These are phyloP conservation scores for Wiebesia pumilae DNA, from an alignment of 1,140 invertebrate genomes.

Conservation along the genomic window DNA sequence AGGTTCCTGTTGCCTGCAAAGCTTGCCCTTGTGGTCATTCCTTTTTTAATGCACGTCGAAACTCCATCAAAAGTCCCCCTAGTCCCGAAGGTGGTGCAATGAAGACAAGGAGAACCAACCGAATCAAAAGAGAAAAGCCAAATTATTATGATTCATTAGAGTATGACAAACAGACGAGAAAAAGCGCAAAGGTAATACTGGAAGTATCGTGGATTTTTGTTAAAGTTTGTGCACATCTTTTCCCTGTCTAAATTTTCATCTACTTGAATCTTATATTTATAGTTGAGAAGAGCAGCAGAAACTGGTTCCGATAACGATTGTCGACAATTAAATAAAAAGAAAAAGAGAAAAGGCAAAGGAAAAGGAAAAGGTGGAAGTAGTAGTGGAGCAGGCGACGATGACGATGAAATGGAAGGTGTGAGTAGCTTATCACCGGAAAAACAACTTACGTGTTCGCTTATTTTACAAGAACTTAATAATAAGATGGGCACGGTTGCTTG, in stretches of 20 bases:
- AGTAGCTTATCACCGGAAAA: conserved; percentile 76
- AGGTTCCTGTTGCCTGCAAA: conserved; percentile 88
- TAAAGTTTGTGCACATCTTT: conserved; percentile 40
- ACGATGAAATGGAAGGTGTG: conserved; percentile 77
- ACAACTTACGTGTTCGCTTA: conserved; percentile 77
- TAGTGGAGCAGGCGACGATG: conserved; percentile 74
- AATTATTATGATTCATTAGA: conserved; percentile 90
- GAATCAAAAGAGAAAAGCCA: conserved; percentile 85
- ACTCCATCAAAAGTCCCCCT: conserved; percentile 74
- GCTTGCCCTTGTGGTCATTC: conserved; percentile 86
- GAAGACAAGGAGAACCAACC: conserved; percentile 80
- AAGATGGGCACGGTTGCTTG: conserved; percentile 82
- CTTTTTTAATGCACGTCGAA: conserved; percentile 83
- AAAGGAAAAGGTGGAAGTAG: conserved; percentile 73
- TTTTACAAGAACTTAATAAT: conserved; percentile 83
- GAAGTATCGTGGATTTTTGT: conserved; percentile 9
- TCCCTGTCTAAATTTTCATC: background rate
- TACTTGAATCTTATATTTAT: background rate
- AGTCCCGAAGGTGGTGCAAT: conserved; percentile 72
- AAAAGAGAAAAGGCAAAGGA: conserved; percentile 75
- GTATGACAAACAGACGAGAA: conserved; percentile 82
- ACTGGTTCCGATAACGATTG: conserved; percentile 73
- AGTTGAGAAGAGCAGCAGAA: conserved; percentile 75
- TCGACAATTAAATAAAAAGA: conserved; percentile 73
- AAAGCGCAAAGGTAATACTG: conserved; percentile 68